Percentiles rank a stretch among this genome's conserved stretches.
Evolutionary conservation across 1,140 invertebrate species (phyloP).

Genomic region (Temnothorax curvispinosus): DNA sequence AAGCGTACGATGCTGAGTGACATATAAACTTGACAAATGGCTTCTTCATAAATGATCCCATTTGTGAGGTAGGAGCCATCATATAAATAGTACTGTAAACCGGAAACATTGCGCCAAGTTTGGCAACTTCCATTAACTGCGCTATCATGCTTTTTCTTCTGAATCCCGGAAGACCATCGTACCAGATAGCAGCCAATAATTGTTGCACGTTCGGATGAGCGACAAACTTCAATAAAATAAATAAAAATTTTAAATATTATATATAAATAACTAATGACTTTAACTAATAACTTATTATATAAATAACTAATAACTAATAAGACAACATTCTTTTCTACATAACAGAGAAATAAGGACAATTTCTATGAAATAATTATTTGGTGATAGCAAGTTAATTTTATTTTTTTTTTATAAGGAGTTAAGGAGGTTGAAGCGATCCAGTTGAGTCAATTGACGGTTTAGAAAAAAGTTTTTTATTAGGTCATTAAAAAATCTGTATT

Average conservation of each 20-base stretch:
- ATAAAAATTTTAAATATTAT: not conserved
- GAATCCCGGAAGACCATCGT: slow-evolving; percentile 95
- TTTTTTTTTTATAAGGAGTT: too few species aligned
- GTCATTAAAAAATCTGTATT: too few species aligned
- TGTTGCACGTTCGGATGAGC: slow-evolving; percentile 97
- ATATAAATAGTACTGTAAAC: slow-evolving; percentile 94
- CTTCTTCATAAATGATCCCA: slow-evolving; percentile 94
- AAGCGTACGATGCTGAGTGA: slow-evolving; percentile 95
- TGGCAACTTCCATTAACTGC: slow-evolving; percentile 92
- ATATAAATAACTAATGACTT: too few species aligned
- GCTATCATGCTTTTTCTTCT: slow-evolving; percentile 91
- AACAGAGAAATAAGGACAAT: too few species aligned
- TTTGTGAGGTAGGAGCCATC: slow-evolving; percentile 92
- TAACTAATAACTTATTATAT: too few species aligned
- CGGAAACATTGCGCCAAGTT: slow-evolving; percentile 94
- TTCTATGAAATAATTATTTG: too few species aligned
- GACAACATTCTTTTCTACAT: too few species aligned
- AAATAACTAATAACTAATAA: too few species aligned
- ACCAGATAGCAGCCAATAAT: slow-evolving; percentile 95
- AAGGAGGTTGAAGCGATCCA: too few species aligned
- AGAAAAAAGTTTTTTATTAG: too few species aligned
- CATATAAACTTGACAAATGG: slow-evolving; percentile 98
- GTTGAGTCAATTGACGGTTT: too few species aligned
- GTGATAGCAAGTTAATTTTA: too few species aligned
- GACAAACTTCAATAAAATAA: slow-evolving; percentile 90